Evolutionary conservation across 1,140 invertebrate genomes (phyloP).

Genomic region (Danaus melanippus): DNA sequence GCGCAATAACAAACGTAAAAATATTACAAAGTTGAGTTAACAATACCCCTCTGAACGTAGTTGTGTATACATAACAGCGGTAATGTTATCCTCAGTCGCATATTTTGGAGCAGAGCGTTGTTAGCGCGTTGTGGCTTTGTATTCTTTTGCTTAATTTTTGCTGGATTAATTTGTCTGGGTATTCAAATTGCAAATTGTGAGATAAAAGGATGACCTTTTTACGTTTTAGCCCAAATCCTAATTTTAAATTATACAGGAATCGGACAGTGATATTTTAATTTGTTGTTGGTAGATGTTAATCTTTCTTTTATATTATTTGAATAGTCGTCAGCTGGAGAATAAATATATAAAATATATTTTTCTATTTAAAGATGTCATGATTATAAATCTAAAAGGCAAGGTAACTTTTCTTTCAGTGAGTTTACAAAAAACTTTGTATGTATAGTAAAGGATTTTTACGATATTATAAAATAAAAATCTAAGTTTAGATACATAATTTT

Average conservation of each 20-base stretch:
- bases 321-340: too few species aligned
- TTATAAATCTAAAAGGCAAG: too few species aligned
- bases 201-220: slow-evolving; percentile 64
- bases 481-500: too few species aligned
- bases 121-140: slow-evolving; percentile 49
- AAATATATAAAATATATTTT: too few species aligned
- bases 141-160: slow-evolving; percentile 62
- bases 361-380: too few species aligned
- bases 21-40: slow-evolving; percentile 40
- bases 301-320: too few species aligned
- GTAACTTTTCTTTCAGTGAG: too few species aligned
- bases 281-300: background rate
- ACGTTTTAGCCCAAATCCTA: slow-evolving; percentile 25
- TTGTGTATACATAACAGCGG: slow-evolving; percentile 23
- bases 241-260: slow-evolving; percentile 8
- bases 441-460: too few species aligned
- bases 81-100: slow-evolving; percentile 50
- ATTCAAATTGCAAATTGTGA: slow-evolving; percentile 69
- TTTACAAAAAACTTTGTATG: too few species aligned
- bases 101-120: slow-evolving; percentile 51
- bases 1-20: slow-evolving; percentile 31
- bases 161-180: slow-evolving; percentile 68
- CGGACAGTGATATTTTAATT: slow-evolving; percentile 17
- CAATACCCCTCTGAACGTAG: slow-evolving; percentile 21
- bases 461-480: too few species aligned